phyloP scores from a whole-genome alignment of 1,140 invertebrate species.

The Drosophila cardini region DNA sequence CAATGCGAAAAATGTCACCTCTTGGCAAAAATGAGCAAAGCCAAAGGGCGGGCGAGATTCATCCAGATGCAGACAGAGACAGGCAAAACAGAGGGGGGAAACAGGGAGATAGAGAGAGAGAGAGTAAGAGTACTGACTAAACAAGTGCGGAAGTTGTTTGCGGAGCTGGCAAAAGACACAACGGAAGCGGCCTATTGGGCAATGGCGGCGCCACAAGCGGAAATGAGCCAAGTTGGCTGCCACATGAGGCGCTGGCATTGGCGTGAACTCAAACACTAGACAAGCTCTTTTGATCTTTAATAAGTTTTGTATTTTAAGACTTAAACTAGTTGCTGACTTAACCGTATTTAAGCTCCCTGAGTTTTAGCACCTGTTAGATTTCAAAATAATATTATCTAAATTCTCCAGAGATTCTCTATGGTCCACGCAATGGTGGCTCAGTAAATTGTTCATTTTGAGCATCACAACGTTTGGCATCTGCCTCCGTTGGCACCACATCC shows the following conservation, averaged over 20 bases:
- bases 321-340: slow-evolving; percentile 44
- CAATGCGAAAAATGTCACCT: slow-evolving; percentile 84
- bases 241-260: slow-evolving; percentile 61
- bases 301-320: slow-evolving; percentile 42
- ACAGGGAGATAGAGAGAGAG: background rate
- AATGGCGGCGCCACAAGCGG: slow-evolving; percentile 72
- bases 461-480: slow-evolving; percentile 86
- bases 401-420: slow-evolving; percentile 69
- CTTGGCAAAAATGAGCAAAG: slow-evolving; percentile 75
- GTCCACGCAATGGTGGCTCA: slow-evolving; percentile 85
- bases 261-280: slow-evolving; percentile 45
- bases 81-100: slow-evolving; percentile 17
- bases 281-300: slow-evolving; percentile 38
- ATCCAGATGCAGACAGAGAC: slow-evolving; percentile 25
- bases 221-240: slow-evolving; percentile 79
- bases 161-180: slow-evolving; percentile 69
- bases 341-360: slow-evolving; percentile 60
- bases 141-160: slow-evolving; percentile 80
- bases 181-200: slow-evolving; percentile 60
- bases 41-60: slow-evolving; percentile 39
- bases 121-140: slow-evolving; percentile 45
- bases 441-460: slow-evolving; percentile 86
- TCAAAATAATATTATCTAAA: background rate
- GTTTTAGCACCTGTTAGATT: slow-evolving; percentile 67
- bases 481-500: slow-evolving; percentile 86